Evolutionary conservation across 2,888 invertebrate species (phyloP), one percentile per base, ranked within the genome.

Genomic region (Nebria brevicollis): DNA sequence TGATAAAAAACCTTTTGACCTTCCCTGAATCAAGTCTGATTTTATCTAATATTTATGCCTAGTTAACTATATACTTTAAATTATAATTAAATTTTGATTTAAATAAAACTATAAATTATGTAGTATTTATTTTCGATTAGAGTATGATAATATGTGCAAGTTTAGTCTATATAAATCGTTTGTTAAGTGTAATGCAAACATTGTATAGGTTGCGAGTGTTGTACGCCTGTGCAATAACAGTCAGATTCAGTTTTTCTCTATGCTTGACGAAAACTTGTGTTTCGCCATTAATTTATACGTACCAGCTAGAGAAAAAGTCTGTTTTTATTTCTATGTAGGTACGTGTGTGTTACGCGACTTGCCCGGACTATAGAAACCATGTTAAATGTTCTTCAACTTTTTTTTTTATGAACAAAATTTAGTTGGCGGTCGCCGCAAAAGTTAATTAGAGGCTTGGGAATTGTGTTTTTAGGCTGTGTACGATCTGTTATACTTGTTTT

Each of bases 401-500:
- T 68, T 68, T 13, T 11, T 66, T 68, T 68, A 20, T 20, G 0
- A 20, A 20, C 68, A 26, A 68, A 68, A 68, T 68, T 11, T 68
- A 68, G 25, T 68, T 68, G 20, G 20, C 68, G 66, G 43, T 15
- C n/a, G 68, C 68, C 2, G 68, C 68, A 68, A 68, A 68, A 68
- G 68, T 68, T 68, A 68, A 68, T 68, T 68, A 68, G 68, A 25
- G 68, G 10, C 15, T 26, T 68, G 68, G 68, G 68, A 68, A 68
- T 68, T 68, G 68, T 68, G 68, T 68, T 68, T 68, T 68, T 26
- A 68, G 68, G 68, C 26, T 68, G 15, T 68, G 68, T 68, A n/a
- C 68, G 43, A 43, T 43, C 13, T 26, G 13, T 68, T 26, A 68
- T 26, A 15, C 10, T 25, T 10, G 68, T 68, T 68, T 68, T 68